Base-by-base conservation (phyloP, 2,113 vertebrate genomes). In the Actinemys pallida region DNA sequence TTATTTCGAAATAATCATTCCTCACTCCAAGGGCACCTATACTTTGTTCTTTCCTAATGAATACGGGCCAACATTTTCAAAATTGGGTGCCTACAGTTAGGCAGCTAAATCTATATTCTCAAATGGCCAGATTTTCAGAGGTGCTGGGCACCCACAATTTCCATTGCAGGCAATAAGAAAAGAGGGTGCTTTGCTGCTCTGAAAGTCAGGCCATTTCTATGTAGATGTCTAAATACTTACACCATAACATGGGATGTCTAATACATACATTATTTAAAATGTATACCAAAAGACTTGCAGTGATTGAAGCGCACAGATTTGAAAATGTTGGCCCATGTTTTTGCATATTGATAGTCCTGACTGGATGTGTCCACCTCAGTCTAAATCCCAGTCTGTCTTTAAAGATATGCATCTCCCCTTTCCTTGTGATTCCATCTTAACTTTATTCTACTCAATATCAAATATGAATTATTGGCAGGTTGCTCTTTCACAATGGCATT, bases 401-500 rank as follows among this genome's bases (percentile, higher is more conserved):
- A 53, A 94, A 92, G 69, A 52, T 3, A 16, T 14, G 11, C 9
- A 4, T 50, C 47, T 96, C 69, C 35, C 65, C 45, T 87, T 95
- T 91, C 81, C 84, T 91, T 62, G 56, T 62, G 81, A 86, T 47
- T 91, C 47, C 72, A 29, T 57, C 80, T 84, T 90, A 52, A 83
- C 62, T 94, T 82, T 88, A 86, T 79, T 3, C 83, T 62, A 0
- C 0, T 85, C 89, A 91, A 80, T 90, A 93, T 96, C 90, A 92
- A 90, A 92, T 90, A 88, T 27, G 52, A 95, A 87, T 89, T 91
- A 96, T 81, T 91, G 93, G 90, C 93, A 97, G 76, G 89, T 84
- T 95, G 87, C 91, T 91, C 87, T 93, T 93, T 88, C 93, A 92
- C 69, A 89, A 69, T 88, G 72, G 19, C 39, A 94, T 95, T 87